Evolutionary conservation across 2,113 vertebrate genomes (phyloP).

Genomic region (Grallaria varia): DNA sequence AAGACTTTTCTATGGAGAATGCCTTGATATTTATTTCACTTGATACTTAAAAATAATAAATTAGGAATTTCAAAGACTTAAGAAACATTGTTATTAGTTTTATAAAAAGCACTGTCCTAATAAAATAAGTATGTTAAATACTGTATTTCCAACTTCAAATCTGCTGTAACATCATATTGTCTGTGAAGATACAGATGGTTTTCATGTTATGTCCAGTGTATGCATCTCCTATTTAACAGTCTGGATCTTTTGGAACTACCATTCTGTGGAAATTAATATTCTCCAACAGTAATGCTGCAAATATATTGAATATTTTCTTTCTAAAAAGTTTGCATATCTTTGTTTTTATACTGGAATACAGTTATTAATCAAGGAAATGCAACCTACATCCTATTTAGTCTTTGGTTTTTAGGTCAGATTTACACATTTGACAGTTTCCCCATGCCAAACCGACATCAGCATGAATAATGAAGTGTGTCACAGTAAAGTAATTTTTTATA

Average conservation of each 20-base stretch:
- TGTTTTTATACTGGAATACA: background rate
- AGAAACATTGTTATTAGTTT: background rate
- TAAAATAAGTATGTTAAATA: background rate
- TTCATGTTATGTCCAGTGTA: background rate
- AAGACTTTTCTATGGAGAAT: background rate
- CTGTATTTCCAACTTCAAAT: background rate
- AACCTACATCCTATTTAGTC: background rate
- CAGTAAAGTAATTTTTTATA: background rate
- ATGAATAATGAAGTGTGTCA: slow-evolving; percentile 35
- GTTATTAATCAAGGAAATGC: slow-evolving; percentile 22
- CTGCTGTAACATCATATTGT: background rate
- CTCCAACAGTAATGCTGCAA: background rate
- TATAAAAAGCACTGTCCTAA: background rate
- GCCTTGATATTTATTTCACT: background rate
- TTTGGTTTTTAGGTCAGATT: slow-evolving; percentile 26
- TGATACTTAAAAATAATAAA: background rate
- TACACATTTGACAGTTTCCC: background rate
- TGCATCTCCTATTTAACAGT: background rate
- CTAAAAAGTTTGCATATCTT: background rate
- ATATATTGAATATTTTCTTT: background rate
- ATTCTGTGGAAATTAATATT: background rate
- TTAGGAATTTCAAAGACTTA: background rate
- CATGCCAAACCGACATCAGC: background rate
- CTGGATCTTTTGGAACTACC: background rate
- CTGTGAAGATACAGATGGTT: background rate